Evolutionary conservation across 35 echinoderm and acorn worm species (phyloP).

Genomic region (Strongylocentrotus purpuratus): DNA sequence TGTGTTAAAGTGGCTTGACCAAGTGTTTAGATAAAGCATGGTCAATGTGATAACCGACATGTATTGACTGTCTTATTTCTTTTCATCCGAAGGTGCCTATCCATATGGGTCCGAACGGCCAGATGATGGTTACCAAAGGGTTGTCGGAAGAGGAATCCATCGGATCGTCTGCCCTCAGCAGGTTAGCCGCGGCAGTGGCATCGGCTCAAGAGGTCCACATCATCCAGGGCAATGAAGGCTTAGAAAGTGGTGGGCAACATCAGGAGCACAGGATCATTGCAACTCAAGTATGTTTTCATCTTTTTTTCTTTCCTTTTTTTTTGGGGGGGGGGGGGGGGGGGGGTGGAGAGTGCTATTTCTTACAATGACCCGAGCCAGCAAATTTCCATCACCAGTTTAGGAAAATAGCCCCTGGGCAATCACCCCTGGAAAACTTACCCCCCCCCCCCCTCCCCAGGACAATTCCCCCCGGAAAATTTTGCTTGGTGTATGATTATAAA

Average conservation of each 20-base stretch:
- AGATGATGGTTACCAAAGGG: slow-evolving; percentile 40
- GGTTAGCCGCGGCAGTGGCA: slow-evolving; percentile 62
- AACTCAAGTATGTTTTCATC: neutral
- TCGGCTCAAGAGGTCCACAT: slow-evolving; percentile 57
- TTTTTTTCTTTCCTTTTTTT: neutral
- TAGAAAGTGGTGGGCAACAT: neutral
- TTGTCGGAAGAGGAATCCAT: slow-evolving; percentile 26
- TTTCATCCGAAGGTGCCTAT: slow-evolving; percentile 52
- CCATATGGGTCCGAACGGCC: neutral
- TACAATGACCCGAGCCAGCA: neutral
- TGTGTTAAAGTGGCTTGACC: too few species aligned
- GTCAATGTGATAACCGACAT: too few species aligned
- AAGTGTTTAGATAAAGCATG: too few species aligned
- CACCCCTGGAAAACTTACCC: too few species aligned
- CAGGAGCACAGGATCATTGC: neutral
- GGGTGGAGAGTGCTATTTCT: too few species aligned
- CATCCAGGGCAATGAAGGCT: neutral
- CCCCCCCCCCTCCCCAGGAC: too few species aligned
- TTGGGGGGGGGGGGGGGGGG: neutral
- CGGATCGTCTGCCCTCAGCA: slow-evolving; percentile 56
- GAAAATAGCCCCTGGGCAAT: too few species aligned
- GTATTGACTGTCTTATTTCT: too few species aligned
- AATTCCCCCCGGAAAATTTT: too few species aligned
- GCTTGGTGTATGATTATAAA: too few species aligned
- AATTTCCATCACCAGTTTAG: neutral